A percentile compares a stretch with the other conserved stretches of the same genome.
Conservation (phyloP, 2,113 vertebrate genomes). For the Psilopogon haemacephalus region DNA sequence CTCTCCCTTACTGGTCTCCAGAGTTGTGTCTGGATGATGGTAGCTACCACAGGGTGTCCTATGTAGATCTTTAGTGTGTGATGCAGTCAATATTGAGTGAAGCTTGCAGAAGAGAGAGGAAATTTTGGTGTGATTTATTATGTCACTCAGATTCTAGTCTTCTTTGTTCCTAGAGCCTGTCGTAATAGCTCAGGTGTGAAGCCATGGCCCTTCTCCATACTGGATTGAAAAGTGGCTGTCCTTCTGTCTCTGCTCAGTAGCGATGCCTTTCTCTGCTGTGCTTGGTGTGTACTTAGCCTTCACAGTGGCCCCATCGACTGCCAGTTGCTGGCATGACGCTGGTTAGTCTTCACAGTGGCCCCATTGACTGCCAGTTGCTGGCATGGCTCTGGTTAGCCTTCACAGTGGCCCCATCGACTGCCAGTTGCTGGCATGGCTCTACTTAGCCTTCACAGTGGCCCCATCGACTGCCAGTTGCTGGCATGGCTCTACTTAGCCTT, state of each 20-base stretch:
- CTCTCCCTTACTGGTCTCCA: background rate
- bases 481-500: no score
- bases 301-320: background rate
- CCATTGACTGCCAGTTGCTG: no score
- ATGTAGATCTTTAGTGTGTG: background rate
- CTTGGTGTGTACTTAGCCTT: background rate
- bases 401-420: no score
- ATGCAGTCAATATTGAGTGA: background rate
- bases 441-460: no score
- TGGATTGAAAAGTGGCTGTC: background rate
- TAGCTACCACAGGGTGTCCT: background rate
- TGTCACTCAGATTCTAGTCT: background rate
- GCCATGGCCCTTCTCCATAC: background rate
- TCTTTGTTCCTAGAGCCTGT: background rate
- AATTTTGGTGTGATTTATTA: background rate
- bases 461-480: no score
- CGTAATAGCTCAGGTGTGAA: background rate
- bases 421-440: no score
- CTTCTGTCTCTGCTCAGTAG: background rate
- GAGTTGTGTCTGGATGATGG: background rate
- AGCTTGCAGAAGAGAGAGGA: background rate
- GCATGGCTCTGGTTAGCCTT: no score
- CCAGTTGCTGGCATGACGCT: background rate
- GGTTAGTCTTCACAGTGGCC: no score
- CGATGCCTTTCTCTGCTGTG: background rate